phyloP scores from a whole-genome alignment of 35 echinoderm and acorn worm genomes.

The Diadema setosum region DNA sequence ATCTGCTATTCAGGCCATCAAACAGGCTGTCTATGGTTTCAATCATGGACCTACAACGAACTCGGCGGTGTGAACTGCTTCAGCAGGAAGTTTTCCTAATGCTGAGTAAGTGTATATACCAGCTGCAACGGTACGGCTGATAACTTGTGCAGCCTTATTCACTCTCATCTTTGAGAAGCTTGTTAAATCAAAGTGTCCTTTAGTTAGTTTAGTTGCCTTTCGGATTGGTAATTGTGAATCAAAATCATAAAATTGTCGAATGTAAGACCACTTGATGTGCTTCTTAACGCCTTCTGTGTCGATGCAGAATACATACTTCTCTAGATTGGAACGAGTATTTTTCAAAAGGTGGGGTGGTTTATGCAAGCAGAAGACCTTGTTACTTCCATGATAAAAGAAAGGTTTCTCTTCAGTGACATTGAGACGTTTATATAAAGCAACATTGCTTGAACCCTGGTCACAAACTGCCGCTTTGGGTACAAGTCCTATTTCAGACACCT shows the following conservation, averaged over 20 bases:
- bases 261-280: conserved; percentile 36
- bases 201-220: conserved; percentile 36
- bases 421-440: neutral
- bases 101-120: conserved; percentile 43
- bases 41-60: no score
- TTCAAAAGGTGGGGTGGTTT: conserved; percentile 46
- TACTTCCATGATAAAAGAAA: neutral
- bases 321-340: conserved; percentile 29
- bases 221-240: conserved; percentile 33
- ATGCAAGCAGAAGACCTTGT: conserved; percentile 46
- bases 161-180: conserved; percentile 58
- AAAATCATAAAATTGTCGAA: conserved; percentile 21
- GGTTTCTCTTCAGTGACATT: conserved; percentile 19
- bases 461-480: conserved; percentile 32
- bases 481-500: conserved; percentile 30
- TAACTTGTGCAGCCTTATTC: conserved; percentile 34
- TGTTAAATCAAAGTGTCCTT: neutral
- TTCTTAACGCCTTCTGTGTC: conserved; percentile 12
- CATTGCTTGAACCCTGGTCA: conserved; percentile 65
- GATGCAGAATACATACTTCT: conserved; percentile 29
- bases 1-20: conserved; percentile 45
- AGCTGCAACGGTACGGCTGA: conserved; percentile 41
- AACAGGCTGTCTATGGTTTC: conserved; percentile 35
- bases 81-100: conserved; percentile 12
- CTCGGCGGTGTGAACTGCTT: conserved; percentile 49